Evolutionary conservation across 2,888 invertebrate species (phyloP), one percentile per base, ranked within the genome.

Genomic region (Oxycera nigricornis): DNA sequence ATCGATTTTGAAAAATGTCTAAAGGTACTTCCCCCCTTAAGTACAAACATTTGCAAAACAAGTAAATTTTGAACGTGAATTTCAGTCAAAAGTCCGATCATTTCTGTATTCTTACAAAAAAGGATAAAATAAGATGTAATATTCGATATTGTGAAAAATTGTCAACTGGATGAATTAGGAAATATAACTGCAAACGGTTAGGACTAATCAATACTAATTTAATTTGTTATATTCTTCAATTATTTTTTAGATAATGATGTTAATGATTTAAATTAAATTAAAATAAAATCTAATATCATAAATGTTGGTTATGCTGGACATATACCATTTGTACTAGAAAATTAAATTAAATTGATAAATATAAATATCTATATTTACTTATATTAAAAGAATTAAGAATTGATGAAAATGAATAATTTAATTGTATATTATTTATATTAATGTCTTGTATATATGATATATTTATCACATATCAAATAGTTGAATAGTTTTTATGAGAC

Each of bases 291-390:
- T 62, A 62, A 35, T 24, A 7, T 50, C 9, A 57, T 39, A 62
- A 62, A 62, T 35, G 17, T 50, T 75, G 73, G 75, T 39, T 73
- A 75, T 75, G 75, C 75, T 75, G 75, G 75, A 68, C 75, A 75
- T n/a, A n/a, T 75, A 67, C 75, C 75, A 75, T 57, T 50, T 65
- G 39, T 41, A 65, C 39, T 41, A 39, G 65, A 22, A 20, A 55
- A 24, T 22, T 65, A 65, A 41, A 39, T 41, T 17, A 17, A 39
- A 24, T 59, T 59, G 26, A 59, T 17, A 59, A 20, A n/a, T 59
- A 59, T 59, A 59, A 30, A 24, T 39, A 24, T 65, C 24, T 22
- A 65, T n/a, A n/a, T 46, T 46, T 46, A 46, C 46, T 46, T 46
- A 46, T 17, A 46, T n/a, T n/a, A 46, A 46, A n/a, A n/a, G n/a